Evolutionary conservation across 2,888 invertebrate species (phyloP), one percentile per base, ranked within the genome.

Genomic region (Margaritifera margaritifera): DNA sequence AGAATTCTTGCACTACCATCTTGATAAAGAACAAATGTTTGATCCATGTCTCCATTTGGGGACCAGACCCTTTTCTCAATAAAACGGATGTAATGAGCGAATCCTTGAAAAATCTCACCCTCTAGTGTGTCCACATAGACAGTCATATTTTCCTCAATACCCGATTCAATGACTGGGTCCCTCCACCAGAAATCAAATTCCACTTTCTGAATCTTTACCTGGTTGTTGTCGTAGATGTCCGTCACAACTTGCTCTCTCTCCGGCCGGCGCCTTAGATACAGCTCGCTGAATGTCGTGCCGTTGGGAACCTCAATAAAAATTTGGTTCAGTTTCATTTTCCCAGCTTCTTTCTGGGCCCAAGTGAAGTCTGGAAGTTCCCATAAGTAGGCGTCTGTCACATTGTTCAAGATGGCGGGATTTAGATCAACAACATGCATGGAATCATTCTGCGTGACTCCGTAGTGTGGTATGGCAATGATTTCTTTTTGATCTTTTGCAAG

Each of bases 1-100:
- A 77, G 65, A n/a, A 72, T 71, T 27, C 72, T 62, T 11, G 75
- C 68, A 20, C 68, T 75, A 1, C 79, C 79, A 19, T 75, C 73
- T 53, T 73, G 75, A 62, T 79, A 72, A 51, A 79, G 65, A 11
- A 72, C 72, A 57, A 72, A 72, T 22, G 72, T 72, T 27, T 72
- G 72, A 56, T 72, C 72, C 72, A 72, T 72, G 24, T 72, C 72
- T 4, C 72, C 72, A 56, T 69, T 66, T 31, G 68, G 59, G 6
- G 72, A 62, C 72, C 72, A 72, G n/a, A 69, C 50, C n/a, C 72
- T 58, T 22, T 69, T 68, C 51, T 68, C 66, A 31, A 72, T 68
- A 31, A 72, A 68, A 19, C 65, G 66, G n/a, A 72, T 63, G 51
- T 72, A 72, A 55, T 72, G 56, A 3, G 64, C 72, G 2, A 66